Base-by-base conservation (phyloP, 2,888 invertebrate species). In the Synergus japonicus region DNA sequence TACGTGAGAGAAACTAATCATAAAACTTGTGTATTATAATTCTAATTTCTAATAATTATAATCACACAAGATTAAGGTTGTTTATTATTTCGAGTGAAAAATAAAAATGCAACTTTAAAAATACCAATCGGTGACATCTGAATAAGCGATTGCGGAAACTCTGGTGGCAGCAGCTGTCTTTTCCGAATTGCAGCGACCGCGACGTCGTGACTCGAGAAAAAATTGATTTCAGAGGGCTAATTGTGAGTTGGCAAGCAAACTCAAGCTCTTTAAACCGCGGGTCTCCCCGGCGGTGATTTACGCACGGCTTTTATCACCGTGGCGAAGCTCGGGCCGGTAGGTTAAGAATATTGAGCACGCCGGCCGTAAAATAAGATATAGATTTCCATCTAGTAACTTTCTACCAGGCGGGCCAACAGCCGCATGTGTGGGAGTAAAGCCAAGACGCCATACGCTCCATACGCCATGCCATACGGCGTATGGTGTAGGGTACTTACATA, bases 361-460 rank as follows among this genome's bases (percentile, higher is more conserved):
- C 85, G 87, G 87, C 87, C 88, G 88, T 91, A 91, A 91, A 91
- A 90, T 91, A 91, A 91, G 90, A 91, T 92, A 91, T 90, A 92
- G 92, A 91, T 92, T 92, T 91, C 90, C 91, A 91, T 91, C 92
- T 91, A 90, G 89, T 89, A 89, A 91, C 91, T 91, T 91, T 92
- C 91, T 91, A 91, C 88, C 85, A 82, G 87, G 83, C 84, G 87
- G 82, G 83, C 83, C 76, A 77, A 67, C 79, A 78, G 81, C 81
- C 80, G 87, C 88, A 86, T 89, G 90, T 89, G 91, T 91, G 91
- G 91, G 91, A 89, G 91, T 86, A 60, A 65, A 69, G 64, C 63
- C 79, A 84, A 87, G 84, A 88, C 89, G 89, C 90, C 89, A 90
- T 89, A 89, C 90, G 89, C 89, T 86, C 88, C 89, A 87, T 89